Evolutionary conservation across 2,113 vertebrate genomes (phyloP).

Genomic region (Podocnemis expansa): DNA sequence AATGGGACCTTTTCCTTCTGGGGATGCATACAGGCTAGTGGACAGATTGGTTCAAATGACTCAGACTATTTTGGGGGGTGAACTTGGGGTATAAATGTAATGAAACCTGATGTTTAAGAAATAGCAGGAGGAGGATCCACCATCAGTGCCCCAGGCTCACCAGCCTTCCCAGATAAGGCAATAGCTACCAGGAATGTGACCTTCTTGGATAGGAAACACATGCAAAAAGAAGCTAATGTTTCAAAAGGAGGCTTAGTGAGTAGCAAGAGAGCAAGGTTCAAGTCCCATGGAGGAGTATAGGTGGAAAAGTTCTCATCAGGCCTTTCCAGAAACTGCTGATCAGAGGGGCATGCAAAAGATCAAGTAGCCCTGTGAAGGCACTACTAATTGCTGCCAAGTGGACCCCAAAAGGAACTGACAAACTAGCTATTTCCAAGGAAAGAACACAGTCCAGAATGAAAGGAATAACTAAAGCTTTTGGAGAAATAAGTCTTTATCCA

Average conservation of each 20-base stretch:
- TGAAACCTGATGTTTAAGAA: not conserved
- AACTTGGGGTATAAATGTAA: not conserved
- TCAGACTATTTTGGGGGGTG: not conserved
- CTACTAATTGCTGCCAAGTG: not conserved
- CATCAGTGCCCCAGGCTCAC: not conserved
- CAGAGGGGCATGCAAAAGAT: not conserved
- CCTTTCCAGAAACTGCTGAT: not conserved
- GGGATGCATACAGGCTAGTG: not conserved
- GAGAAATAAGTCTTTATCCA: not conserved
- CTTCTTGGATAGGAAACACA: not conserved
- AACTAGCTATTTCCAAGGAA: not conserved
- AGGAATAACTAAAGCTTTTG: not conserved
- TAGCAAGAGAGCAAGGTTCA: not conserved
- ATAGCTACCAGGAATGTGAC: not conserved
- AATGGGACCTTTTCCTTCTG: not conserved
- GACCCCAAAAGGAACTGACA: not conserved
- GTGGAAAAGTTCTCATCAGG: not conserved
- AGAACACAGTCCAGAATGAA: not conserved
- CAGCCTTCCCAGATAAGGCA: not conserved
- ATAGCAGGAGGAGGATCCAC: not conserved
- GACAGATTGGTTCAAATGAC: not conserved
- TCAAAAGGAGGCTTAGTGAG: not conserved
- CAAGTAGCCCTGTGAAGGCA: not conserved
- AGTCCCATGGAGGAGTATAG: not conserved
- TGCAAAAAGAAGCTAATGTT: not conserved